Evolutionary conservation across 1,140 invertebrate species (phyloP).

Genomic region (Drosophila jambulina): DNA sequence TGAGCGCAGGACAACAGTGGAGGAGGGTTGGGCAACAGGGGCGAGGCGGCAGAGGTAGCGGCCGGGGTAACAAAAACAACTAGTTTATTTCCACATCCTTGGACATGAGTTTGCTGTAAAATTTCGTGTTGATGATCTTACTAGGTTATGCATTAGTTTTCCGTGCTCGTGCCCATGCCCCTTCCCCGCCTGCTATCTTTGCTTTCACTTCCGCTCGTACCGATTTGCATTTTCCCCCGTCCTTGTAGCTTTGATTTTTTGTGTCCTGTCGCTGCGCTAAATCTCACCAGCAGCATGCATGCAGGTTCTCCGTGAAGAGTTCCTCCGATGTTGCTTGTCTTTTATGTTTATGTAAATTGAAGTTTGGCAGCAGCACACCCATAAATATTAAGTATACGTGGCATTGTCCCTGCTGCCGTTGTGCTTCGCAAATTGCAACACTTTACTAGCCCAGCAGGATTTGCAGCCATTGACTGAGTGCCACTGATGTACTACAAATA

Average conservation of each 20-base stretch:
- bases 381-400: constrained; percentile 80
- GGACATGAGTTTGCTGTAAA: constrained; percentile 84
- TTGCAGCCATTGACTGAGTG: constrained; percentile 54
- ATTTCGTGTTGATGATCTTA: constrained; percentile 85
- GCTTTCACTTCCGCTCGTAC: constrained; percentile 53
- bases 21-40: constrained; percentile 1
- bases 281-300: constrained; percentile 65
- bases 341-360: constrained; percentile 84
- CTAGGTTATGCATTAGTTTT: constrained; percentile 85
- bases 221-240: constrained; percentile 61
- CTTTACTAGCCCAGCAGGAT: constrained; percentile 57
- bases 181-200: constrained; percentile 20
- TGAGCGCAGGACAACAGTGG: constrained; percentile 72
- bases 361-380: constrained; percentile 61
- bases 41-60: constrained; percentile 2
- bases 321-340: constrained; percentile 59
- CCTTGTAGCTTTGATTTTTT: constrained; percentile 77
- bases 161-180: constrained; percentile 30
- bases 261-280: constrained; percentile 73
- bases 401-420: constrained; percentile 42
- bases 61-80: constrained; percentile 69
- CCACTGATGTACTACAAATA: constrained; percentile 21
- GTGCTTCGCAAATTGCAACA: constrained; percentile 60
- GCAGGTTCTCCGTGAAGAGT: constrained; percentile 35
- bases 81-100: constrained; percentile 82